Conservation (phyloP, 1,140 invertebrate species). For the Brachionus koreanus region DNA sequence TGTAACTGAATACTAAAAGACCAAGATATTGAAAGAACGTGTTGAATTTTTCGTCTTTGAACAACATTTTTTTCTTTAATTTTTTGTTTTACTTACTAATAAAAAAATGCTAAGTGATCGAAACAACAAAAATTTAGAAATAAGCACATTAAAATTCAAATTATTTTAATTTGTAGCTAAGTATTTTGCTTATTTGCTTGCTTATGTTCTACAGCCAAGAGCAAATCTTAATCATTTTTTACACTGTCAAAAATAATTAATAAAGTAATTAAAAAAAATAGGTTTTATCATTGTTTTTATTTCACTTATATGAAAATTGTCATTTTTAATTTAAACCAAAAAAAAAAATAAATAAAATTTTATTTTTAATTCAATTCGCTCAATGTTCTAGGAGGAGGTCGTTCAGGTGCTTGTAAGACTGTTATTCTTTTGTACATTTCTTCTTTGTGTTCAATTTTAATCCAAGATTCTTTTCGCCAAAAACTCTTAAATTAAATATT, state of each 20-base stretch:
- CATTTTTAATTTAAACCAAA: not conserved
- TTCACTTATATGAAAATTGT: not conserved
- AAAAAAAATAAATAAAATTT: not conserved
- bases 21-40: conserved; percentile 41
- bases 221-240: not conserved
- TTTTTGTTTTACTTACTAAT: not conserved
- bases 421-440: not conserved
- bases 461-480: conserved; percentile 14
- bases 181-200: not conserved
- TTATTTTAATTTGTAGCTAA: not conserved
- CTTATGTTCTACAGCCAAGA: not conserved
- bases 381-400: conserved; percentile 18
- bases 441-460: not conserved
- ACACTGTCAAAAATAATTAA: not conserved
- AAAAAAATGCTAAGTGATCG: conserved; percentile 6
- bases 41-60: conserved; percentile 35
- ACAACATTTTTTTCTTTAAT: not conserved
- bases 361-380: not conserved
- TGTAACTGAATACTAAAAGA: conserved; percentile 15
- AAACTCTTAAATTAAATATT: not conserved
- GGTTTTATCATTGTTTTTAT: not conserved
- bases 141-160: not conserved
- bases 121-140: not conserved
- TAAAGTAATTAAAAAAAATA: not conserved
- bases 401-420: not conserved